phyloP scores from a whole-genome alignment of 2,113 vertebrate species.

The Erythrocercus mccallii region DNA sequence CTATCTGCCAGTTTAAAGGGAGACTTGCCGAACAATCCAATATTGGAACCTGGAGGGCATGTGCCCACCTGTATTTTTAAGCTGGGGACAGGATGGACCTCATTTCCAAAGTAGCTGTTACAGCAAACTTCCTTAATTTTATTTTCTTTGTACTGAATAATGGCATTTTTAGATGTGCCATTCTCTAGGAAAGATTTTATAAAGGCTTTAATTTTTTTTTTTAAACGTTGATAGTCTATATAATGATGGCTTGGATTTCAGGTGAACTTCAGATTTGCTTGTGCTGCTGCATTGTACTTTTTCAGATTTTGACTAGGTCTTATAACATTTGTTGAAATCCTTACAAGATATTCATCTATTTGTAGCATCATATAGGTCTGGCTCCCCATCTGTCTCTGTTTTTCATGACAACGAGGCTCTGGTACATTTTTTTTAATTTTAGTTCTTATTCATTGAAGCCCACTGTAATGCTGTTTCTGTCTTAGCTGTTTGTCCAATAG shows the following conservation, averaged over 20 bases:
- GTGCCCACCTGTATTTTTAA: background rate
- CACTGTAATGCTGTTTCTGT: conserved; percentile 59
- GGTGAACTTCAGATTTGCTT: conserved; percentile 30
- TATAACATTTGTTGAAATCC: conserved; percentile 73
- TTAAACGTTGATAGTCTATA: background rate
- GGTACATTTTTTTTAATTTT: conserved; percentile 42
- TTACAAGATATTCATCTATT: conserved; percentile 77
- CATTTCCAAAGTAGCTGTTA: background rate
- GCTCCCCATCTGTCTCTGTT: conserved; percentile 79
- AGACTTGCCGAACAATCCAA: background rate
- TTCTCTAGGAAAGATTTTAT: background rate
- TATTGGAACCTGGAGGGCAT: rapidly evolving
- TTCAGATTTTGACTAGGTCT: conserved; percentile 63
- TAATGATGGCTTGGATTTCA: conserved; percentile 33
- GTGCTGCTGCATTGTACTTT: conserved; percentile 45
- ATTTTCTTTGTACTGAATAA: background rate
- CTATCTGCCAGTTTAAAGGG: background rate
- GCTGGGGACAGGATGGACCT: background rate
- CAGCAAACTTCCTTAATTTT: background rate
- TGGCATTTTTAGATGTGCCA: rapidly evolving
- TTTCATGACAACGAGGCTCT: conserved; percentile 71
- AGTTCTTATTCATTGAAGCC: conserved; percentile 66
- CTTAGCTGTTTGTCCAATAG: conserved; percentile 54
- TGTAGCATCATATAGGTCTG: conserved; percentile 80
- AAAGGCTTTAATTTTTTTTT: background rate